A percentile compares a stretch with the other conserved stretches of the same genome.
Conservation (phyloP, 2,888 invertebrate species). For the Stomorhina lunata region DNA sequence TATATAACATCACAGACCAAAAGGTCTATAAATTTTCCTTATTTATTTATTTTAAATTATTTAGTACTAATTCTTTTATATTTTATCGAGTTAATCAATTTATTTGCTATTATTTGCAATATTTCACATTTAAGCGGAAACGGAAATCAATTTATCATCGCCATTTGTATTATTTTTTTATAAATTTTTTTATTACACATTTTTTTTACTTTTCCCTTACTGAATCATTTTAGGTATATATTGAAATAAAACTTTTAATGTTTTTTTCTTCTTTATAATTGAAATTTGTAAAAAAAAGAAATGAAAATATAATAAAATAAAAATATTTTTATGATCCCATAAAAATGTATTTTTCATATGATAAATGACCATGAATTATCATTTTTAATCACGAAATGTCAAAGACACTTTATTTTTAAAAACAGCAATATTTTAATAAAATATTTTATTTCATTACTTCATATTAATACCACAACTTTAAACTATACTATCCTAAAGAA, state of each 20-base stretch:
- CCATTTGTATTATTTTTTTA: background rate
- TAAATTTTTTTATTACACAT: background rate
- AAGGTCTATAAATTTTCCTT: background rate
- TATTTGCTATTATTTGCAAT: background rate
- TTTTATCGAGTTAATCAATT: background rate
- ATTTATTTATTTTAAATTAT: background rate
- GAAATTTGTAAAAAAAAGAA: background rate
- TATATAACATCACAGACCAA: background rate
- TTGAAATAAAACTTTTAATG: background rate
- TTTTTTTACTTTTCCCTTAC: background rate
- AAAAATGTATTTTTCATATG: no score
- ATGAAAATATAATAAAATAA: background rate
- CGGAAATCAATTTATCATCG: conserved; percentile 29
- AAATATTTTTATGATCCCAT: no score
- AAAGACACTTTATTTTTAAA: no score
- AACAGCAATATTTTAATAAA: no score
- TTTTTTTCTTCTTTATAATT: background rate
- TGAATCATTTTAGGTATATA: background rate
- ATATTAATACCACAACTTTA: no score
- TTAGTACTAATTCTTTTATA: background rate
- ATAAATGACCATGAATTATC: no score
- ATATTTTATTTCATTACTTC: no score
- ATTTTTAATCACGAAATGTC: no score
- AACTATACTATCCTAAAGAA: no score
- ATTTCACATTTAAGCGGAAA: conserved; percentile 30